Conservation (phyloP, 1,140 invertebrate genomes). For the Oedothorax gibbosus region DNA sequence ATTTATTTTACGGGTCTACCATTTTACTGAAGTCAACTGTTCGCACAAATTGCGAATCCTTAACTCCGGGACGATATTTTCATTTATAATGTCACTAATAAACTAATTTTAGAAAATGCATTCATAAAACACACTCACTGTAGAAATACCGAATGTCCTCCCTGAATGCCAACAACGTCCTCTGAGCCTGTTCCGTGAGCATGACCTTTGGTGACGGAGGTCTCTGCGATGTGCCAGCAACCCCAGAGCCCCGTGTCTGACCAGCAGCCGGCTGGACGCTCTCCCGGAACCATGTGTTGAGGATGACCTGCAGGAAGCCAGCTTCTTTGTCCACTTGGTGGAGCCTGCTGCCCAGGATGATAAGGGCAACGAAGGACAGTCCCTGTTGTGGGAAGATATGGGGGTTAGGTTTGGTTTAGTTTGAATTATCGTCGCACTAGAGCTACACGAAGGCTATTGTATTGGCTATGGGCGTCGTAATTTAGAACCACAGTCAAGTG, state of each 20-base stretch:
- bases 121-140: conserved; percentile 21
- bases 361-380: conserved; percentile 64
- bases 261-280: conserved; percentile 23
- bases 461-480: too few relatives aligned
- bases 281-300: conserved; percentile 58
- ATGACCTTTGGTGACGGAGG: neutral
- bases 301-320: conserved; percentile 61
- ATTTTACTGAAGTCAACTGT: too few relatives aligned
- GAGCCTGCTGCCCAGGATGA: conserved; percentile 62
- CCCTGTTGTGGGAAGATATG: conserved; percentile 47
- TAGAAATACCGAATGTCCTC: conserved; percentile 49
- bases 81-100: too few relatives aligned
- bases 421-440: too few relatives aligned
- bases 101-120: too few relatives aligned
- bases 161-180: conserved; percentile 47
- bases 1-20: too few relatives aligned
- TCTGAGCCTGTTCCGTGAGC: conserved; percentile 33
- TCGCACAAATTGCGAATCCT: too few relatives aligned
- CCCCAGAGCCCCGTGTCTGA: conserved; percentile 9
- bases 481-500: too few relatives aligned
- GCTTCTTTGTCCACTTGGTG: conserved; percentile 63
- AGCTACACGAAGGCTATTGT: too few relatives aligned
- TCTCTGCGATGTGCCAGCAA: neutral
- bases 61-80: too few relatives aligned
- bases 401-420: too few relatives aligned